Evolutionary conservation across 2,797 vertebrate species (phyloP).

Genomic region (Streptopelia turtur): DNA sequence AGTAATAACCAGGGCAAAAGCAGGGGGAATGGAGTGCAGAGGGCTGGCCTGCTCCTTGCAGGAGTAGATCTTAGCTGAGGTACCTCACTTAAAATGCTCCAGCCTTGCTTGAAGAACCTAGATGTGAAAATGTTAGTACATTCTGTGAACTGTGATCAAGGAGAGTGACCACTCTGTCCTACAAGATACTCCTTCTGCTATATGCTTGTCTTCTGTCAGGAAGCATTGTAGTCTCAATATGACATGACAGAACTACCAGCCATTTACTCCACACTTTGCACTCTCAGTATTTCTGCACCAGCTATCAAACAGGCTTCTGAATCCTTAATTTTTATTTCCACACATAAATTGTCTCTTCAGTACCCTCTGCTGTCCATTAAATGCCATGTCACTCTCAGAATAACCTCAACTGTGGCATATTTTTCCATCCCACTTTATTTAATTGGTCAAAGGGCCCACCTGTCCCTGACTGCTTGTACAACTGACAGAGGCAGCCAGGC

Average conservation of each 20-base stretch:
- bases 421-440: neutral
- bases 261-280: neutral
- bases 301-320: neutral
- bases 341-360: constrained; percentile 28
- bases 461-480: neutral
- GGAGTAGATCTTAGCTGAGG: neutral
- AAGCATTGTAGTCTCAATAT: neutral
- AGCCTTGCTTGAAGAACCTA: neutral
- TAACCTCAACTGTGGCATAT: neutral
- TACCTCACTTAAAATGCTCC: neutral
- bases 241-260: neutral
- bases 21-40: neutral
- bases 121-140: neutral
- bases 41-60: neutral
- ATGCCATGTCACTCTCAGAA: neutral
- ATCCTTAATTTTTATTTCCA: neutral
- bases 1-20: neutral
- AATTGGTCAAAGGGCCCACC: neutral
- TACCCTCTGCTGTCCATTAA: constrained; percentile 51
- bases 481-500: neutral
- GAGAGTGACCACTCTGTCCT: neutral
- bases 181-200: neutral
- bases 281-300: neutral
- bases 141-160: neutral
- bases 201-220: neutral